A percentile compares a stretch with the other conserved stretches of the same genome.
Evolutionary conservation across 2,888 invertebrate species (phyloP).

Genomic region (Leptothorax acervorum): DNA sequence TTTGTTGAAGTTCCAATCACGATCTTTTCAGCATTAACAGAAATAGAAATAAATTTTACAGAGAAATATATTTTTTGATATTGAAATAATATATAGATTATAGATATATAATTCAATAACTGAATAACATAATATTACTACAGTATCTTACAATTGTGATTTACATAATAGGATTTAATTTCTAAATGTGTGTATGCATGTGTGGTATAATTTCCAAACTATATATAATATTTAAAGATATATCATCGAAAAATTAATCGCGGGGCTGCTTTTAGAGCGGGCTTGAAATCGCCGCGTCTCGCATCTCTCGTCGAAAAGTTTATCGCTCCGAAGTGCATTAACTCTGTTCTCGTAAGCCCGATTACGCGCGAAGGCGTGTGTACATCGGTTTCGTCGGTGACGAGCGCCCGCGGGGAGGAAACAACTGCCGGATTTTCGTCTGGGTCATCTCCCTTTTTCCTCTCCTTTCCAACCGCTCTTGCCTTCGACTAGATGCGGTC

Average conservation of each 20-base stretch:
- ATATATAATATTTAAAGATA: background rate
- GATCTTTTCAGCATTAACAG: background rate
- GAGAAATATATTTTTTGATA: background rate
- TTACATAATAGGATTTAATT: background rate
- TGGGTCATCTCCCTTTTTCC: constrained; percentile 8
- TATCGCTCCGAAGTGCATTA: constrained; percentile 75
- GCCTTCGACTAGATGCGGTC: constrained; percentile 54
- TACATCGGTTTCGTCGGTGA: constrained; percentile 62
- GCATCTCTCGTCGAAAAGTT: constrained; percentile 73
- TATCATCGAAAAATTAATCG: constrained; percentile 69
- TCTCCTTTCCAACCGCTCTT: constrained; percentile 33
- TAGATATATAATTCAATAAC: background rate
- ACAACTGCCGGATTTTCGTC: constrained; percentile 24
- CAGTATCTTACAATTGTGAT: background rate
- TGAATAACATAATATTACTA: background rate
- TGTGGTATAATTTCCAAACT: background rate
- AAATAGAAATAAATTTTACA: background rate
- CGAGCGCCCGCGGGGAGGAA: constrained; percentile 60
- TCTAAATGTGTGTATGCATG: background rate
- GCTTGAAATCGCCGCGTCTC: constrained; percentile 66
- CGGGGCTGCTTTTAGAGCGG: constrained; percentile 58
- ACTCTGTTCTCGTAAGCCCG: constrained; percentile 63
- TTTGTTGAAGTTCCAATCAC: background rate
- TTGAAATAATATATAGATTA: background rate
- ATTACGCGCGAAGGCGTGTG: constrained; percentile 27